These are phyloP conservation scores for Nephila pilipes DNA, from an alignment of 1,140 invertebrate species.

Conservation along the genomic window DNA sequence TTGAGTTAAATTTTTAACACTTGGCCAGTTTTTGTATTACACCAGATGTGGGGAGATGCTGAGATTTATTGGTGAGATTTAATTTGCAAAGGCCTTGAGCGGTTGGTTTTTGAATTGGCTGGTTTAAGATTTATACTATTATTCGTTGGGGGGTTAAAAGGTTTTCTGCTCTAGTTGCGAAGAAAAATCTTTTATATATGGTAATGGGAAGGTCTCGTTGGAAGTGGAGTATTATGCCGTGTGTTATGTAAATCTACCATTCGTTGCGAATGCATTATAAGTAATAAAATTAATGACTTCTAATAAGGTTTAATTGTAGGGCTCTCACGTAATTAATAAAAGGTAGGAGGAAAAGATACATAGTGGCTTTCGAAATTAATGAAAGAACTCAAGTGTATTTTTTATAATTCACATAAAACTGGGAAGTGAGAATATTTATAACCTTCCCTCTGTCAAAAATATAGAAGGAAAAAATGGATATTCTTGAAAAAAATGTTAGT, in stretches of 20 bases:
- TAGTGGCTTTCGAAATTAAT: too few relatives aligned
- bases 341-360: too few relatives aligned
- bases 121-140: constrained; percentile 25
- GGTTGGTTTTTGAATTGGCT: constrained; percentile 1
- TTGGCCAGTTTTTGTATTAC: background rate
- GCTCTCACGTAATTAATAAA: too few relatives aligned
- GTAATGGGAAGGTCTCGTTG: background rate
- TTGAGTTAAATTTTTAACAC: constrained; percentile 55
- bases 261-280: background rate
- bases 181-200: background rate
- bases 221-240: background rate
- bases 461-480: too few relatives aligned
- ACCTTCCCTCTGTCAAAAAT: too few relatives aligned
- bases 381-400: too few relatives aligned
- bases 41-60: background rate
- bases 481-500: too few relatives aligned
- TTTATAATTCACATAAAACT: too few relatives aligned
- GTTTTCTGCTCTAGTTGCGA: constrained; percentile 23
- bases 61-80: constrained; percentile 47
- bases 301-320: too few relatives aligned
- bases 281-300: too few relatives aligned
- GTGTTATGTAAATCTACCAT: background rate
- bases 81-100: constrained; percentile 42
- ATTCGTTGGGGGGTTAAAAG: background rate
- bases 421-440: too few relatives aligned